phyloP scores from a whole-genome alignment of 2,888 invertebrate species.

The Unio pictorum region DNA sequence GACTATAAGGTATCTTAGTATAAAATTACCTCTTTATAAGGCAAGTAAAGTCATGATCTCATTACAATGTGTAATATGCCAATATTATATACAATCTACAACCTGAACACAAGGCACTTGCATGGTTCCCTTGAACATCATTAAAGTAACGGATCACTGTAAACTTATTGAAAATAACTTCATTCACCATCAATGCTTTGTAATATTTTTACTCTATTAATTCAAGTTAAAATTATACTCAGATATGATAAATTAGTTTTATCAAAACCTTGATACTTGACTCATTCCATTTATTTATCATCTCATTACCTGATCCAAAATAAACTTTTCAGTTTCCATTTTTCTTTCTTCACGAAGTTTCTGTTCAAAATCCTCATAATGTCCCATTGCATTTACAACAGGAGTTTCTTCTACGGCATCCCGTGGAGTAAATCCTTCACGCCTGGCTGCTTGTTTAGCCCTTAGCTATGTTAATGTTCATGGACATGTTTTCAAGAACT shows the following conservation, averaged over 20 bases:
- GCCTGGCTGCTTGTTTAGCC: too few species aligned
- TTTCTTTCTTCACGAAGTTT: slow-evolving; percentile 18
- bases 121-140: background rate
- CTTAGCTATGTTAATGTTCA: too few species aligned
- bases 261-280: slow-evolving; percentile 2
- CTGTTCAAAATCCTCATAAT: slow-evolving; percentile 23
- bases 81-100: too few species aligned
- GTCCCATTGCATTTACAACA: slow-evolving; percentile 24
- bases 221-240: background rate
- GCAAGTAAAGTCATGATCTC: too few species aligned
- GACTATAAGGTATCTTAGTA: too few species aligned
- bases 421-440: too few species aligned
- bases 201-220: background rate
- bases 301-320: slow-evolving; percentile 23
- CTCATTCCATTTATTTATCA: background rate
- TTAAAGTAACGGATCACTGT: background rate
- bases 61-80: too few species aligned
- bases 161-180: background rate
- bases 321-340: slow-evolving; percentile 20
- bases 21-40: too few species aligned
- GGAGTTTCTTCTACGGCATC: slow-evolving; percentile 6
- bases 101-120: background rate
- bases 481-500: too few species aligned
- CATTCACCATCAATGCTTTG: background rate
- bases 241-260: background rate